Base-by-base conservation (phyloP, 2,888 invertebrate genomes). In the Campoplex capitator region DNA sequence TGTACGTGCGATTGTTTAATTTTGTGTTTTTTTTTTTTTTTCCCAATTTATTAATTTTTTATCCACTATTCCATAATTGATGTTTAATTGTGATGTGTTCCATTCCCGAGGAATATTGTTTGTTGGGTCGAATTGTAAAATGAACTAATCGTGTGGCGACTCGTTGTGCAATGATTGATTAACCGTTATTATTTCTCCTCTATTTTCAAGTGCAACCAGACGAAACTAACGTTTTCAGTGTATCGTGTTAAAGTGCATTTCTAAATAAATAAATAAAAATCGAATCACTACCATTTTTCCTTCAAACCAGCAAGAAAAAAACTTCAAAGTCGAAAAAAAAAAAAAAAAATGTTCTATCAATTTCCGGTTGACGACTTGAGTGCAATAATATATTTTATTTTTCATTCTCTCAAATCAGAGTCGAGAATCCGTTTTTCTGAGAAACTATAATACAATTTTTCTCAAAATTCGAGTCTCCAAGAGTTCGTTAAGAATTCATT, bases 221-320 rank as follows among this genome's bases (percentile, higher is more conserved):
- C 42, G 45, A 23, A 23, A 45, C 45, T 42, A 28, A 13, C n/a
- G 16, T 42, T 45, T 70, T 70, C 28, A 28, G 45, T 28, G 70
- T 23, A 70, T 70, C 28, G 70, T 70, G 70, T 70, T 45, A 16
- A 16, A 51, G 74, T 74, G 48, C 71, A 48, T 32, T 23, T 70
- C 70, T 23, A 70, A 70, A 70, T 70, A 70, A 28, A 28, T 32
- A 51, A 51, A 28, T 16, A 18, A 35, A 71, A 51, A 28, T 71
- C 71, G 51, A 71, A 71, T 51, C 51, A 51, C 71, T 51, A 32
- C 35, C 48, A 32, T 48, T 32, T 32, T 32, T 71, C 51, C 71
- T 28, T 18, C 32, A 48, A 28, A 32, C 32, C 32, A 51, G 51
- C 32, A 48, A 48, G 3, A 45, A 28, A 28, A 71, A 71, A 71